These are phyloP conservation scores for Trachymyrmex septentrionalis DNA, from an alignment of 1,140 invertebrate genomes.

Conservation along the genomic window DNA sequence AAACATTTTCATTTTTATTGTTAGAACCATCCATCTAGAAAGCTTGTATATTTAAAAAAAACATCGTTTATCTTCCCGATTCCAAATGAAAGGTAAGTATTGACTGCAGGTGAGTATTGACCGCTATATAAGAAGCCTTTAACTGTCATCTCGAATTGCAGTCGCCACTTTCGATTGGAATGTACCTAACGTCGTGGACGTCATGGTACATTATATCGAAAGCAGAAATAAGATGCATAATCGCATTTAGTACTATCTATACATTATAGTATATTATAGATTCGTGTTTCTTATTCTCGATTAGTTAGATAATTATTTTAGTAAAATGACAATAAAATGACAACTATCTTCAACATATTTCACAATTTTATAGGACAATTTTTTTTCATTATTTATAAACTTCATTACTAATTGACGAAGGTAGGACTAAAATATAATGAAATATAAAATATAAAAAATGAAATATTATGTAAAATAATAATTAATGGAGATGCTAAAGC, in stretches of 20 bases:
- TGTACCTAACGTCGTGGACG: not conserved
- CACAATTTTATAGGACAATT: not conserved
- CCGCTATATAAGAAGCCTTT: slow-evolving; percentile 28
- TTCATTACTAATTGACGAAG: not conserved
- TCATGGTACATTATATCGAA: not conserved
- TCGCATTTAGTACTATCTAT: not conserved
- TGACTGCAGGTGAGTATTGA: not conserved
- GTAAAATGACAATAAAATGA: not conserved
- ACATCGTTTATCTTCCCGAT: not conserved
- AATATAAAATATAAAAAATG: not conserved
- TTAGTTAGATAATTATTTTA: slow-evolving; percentile 20
- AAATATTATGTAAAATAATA: slow-evolving; percentile 12
- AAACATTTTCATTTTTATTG: not conserved
- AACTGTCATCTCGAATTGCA: slow-evolving; percentile 37
- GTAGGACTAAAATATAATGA: not conserved
- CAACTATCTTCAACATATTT: not conserved
- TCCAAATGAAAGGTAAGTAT: not conserved
- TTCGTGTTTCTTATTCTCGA: not conserved
- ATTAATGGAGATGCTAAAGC: not conserved
- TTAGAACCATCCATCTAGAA: not conserved
- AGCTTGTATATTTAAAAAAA: not conserved
- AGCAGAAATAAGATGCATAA: slow-evolving; percentile 22
- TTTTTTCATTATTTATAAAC: not conserved
- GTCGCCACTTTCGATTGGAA: slow-evolving; percentile 8
- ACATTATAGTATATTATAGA: not conserved